Percentiles rank a stretch among this genome's conserved stretches.
Conservation (phyloP, 2,888 invertebrate genomes). For the Chrysina gloriosa region DNA sequence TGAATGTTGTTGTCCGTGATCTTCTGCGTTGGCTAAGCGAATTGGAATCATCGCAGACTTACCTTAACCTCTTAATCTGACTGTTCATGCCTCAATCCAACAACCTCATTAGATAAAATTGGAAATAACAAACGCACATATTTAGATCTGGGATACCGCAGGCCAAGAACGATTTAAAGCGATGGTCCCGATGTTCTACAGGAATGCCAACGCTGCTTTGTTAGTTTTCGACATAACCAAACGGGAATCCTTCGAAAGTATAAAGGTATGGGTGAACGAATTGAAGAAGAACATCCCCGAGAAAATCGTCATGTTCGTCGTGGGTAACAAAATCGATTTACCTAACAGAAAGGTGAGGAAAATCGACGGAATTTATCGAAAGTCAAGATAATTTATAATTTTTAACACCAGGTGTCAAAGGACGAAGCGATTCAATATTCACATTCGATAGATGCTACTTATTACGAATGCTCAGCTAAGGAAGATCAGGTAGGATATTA, state of each 20-base stretch:
- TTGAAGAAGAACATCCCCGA: constrained; percentile 82
- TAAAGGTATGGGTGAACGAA: constrained; percentile 89
- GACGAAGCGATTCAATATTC: constrained; percentile 84
- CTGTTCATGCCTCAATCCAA: too few species aligned
- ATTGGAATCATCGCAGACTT: too few species aligned
- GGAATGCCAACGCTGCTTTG: constrained; percentile 90
- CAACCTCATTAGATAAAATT: too few species aligned
- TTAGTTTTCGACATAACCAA: constrained; percentile 89
- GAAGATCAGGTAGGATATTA: constrained; percentile 72
- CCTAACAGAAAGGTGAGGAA: constrained; percentile 70
- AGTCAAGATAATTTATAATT: constrained; percentile 18
- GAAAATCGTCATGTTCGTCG: constrained; percentile 80
- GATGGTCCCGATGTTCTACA: constrained; percentile 95
- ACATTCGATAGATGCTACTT: constrained; percentile 82
- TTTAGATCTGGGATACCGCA: constrained; percentile 89
- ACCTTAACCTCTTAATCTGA: too few species aligned
- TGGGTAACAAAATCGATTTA: constrained; percentile 90
- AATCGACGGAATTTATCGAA: background rate
- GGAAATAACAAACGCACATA: too few species aligned
- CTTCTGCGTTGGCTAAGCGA: too few species aligned
- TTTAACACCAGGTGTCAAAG: constrained; percentile 63
- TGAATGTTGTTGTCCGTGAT: too few species aligned
- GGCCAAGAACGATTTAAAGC: constrained; percentile 90
- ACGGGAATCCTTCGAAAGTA: constrained; percentile 77
- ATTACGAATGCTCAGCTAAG: constrained; percentile 87